A percentile compares a stretch with the other conserved stretches of the same genome.
These are phyloP conservation scores for Mythimna albipuncta DNA, from an alignment of 2,888 invertebrate genomes.

Conservation along the genomic window DNA sequence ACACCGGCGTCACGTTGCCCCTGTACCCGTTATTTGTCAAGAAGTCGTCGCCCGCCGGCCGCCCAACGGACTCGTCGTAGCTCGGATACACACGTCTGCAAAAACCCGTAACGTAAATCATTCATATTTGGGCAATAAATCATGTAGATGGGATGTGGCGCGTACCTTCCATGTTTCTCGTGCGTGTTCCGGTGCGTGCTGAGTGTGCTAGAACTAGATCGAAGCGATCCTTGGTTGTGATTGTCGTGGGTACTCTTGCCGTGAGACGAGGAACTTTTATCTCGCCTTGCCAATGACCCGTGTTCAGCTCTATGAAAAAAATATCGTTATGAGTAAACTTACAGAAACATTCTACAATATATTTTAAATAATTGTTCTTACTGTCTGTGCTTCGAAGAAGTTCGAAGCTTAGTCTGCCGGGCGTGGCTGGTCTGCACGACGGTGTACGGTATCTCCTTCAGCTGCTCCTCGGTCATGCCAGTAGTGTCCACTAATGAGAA, in stretches of 20 bases:
- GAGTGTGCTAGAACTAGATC: slow-evolving; percentile 91
- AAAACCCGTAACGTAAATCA: slow-evolving; percentile 66
- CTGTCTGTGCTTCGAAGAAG: slow-evolving; percentile 86
- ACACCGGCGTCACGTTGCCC: slow-evolving; percentile 80
- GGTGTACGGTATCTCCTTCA: slow-evolving; percentile 97
- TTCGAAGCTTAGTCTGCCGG: slow-evolving; percentile 90
- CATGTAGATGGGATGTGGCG: slow-evolving; percentile 45
- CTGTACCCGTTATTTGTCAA: slow-evolving; percentile 87
- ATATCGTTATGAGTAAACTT: background rate
- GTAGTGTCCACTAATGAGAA: slow-evolving; percentile 96
- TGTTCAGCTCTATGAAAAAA: slow-evolving; percentile 75
- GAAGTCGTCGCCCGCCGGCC: slow-evolving; percentile 80
- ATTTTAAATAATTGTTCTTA: slow-evolving; percentile 65
- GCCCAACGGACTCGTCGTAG: slow-evolving; percentile 81
- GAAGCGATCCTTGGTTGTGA: slow-evolving; percentile 89
- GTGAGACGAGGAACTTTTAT: slow-evolving; percentile 82
- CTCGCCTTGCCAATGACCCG: slow-evolving; percentile 85
- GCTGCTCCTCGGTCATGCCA: slow-evolving; percentile 96
- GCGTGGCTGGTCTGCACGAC: slow-evolving; percentile 94
- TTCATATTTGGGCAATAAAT: slow-evolving; percentile 60
- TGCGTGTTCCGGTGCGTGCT: slow-evolving; percentile 67
- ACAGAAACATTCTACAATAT: background rate
- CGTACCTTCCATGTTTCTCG: slow-evolving; percentile 64
- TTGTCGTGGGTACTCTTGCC: slow-evolving; percentile 80
- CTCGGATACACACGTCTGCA: slow-evolving; percentile 86